Evolutionary conservation across 2,113 vertebrate genomes (phyloP), one percentile per base, ranked within the genome.

Genomic region (Burhinus bistriatus): DNA sequence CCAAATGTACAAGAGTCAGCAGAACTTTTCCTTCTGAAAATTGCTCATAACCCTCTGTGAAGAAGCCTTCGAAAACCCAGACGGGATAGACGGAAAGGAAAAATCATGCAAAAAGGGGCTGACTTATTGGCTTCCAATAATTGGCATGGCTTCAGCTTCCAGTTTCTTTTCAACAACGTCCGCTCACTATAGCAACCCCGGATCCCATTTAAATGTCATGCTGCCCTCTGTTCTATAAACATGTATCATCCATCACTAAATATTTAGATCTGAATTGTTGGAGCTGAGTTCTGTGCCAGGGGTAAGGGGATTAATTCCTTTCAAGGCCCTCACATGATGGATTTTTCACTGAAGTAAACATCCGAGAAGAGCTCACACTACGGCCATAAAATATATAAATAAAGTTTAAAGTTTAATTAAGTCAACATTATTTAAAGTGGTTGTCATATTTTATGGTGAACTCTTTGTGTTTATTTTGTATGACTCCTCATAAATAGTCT

Each of bases 211-310:
- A 98, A 98, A 98, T 98, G 98, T 98, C 98, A 98, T 96, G 96
- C 98, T 98, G 98, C 98, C 98, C 98, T 98, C 97, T 96, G 97
- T 98, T 98, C 98, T 98, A 98, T 98, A 99, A 98, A 98, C 98
- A 98, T 98, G 98, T 97, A 98, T 98, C 98, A 98, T 98, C 98
- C 98, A 98, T 98, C 98, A 98, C 98, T 99, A 98, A 99, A 98
- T 98, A 98, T 98, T 98, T 98, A 98, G 98, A 98, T 98, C 98
- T 98, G 98, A 98, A 98, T 98, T 98, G 98, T 98, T 98, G 98
- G 98, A 98, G 96, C 96, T 98, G 97, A 98, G 98, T 97, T 98
- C 98, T 98, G 98, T 99, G 98, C 98, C 98, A 99, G 98, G 98
- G 98, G 97, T 97, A 98, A 96, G 97, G 98, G 98, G 98, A 98